Percentiles rank a stretch among this genome's conserved stretches.
These are phyloP conservation scores for Antrozous pallidus DNA, from an alignment of 2,797 vertebrate genomes.

Conservation along the genomic window DNA sequence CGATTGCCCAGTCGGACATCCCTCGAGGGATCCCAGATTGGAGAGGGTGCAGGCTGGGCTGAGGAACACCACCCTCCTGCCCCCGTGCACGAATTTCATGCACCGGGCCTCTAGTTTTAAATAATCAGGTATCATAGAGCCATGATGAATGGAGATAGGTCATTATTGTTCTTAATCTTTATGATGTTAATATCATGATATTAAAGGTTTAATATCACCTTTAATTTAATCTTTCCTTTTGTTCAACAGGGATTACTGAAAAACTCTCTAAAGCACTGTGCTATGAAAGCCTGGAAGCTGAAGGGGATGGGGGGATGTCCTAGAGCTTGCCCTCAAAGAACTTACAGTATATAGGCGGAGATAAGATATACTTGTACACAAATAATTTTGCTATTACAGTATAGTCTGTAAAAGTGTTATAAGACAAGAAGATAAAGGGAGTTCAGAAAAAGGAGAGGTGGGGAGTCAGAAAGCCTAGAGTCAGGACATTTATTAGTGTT, in stretches of 20 bases:
- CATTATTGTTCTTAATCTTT: slow-evolving; percentile 16
- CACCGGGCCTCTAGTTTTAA: too few relatives aligned
- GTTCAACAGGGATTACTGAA: not conserved
- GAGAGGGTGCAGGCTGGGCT: too few relatives aligned
- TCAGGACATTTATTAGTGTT: not conserved
- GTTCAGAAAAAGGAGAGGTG: not conserved
- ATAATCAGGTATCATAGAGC: not conserved
- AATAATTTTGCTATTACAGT: not conserved
- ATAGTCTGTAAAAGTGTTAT: not conserved
- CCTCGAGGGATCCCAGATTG: too few relatives aligned
- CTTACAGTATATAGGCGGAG: not conserved
- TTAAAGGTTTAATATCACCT: not conserved
- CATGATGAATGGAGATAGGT: not conserved
- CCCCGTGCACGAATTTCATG: too few relatives aligned
- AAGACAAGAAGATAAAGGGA: slow-evolving; percentile 3
- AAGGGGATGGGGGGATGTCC: not conserved
- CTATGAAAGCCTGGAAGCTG: not conserved
- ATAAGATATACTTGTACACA: not conserved
- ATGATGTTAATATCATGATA: slow-evolving; percentile 19
- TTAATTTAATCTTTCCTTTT: slow-evolving; percentile 26
- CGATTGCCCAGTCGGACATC: too few relatives aligned
- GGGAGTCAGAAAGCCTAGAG: not conserved
- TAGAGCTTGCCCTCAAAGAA: slow-evolving; percentile 33
- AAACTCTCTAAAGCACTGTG: not conserved
- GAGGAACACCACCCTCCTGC: too few relatives aligned